phyloP scores from a whole-genome alignment of 2,888 invertebrate genomes.

The Phanerotoma sp. region DNA sequence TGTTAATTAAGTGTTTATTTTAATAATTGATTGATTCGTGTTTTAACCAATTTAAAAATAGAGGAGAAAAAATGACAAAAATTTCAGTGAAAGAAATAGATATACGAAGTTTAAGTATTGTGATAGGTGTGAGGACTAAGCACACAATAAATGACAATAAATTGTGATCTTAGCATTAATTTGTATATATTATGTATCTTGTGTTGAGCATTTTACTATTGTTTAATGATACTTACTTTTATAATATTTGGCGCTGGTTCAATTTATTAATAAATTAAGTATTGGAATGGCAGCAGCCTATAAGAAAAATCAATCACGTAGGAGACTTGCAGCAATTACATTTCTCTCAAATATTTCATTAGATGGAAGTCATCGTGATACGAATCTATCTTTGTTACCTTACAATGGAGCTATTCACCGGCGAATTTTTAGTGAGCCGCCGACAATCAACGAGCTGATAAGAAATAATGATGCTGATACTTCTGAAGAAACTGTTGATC shows the following conservation, averaged over 20 bases:
- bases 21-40: no score
- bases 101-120: constrained; percentile 35
- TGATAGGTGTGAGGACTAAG: constrained; percentile 50
- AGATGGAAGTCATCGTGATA: constrained; percentile 83
- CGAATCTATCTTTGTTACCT: constrained; percentile 61
- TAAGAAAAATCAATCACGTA: constrained; percentile 69
- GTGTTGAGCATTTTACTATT: background rate
- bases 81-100: constrained; percentile 23
- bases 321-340: constrained; percentile 88
- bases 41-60: no score
- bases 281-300: constrained; percentile 60
- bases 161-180: constrained; percentile 46
- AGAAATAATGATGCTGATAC: constrained; percentile 37
- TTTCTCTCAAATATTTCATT: constrained; percentile 95
- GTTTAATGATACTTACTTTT: background rate
- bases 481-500: constrained; percentile 49
- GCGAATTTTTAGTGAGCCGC: constrained; percentile 40
- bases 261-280: constrained; percentile 11
- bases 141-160: constrained; percentile 46
- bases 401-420: constrained; percentile 52
- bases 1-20: no score
- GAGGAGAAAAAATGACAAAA: no score
- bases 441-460: constrained; percentile 29
- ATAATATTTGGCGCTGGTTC: constrained; percentile 4
- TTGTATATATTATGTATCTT: background rate